Percentiles rank a stretch among this genome's conserved stretches.
These are phyloP conservation scores for Perdix hodgsoniae DNA, from an alignment of 2,797 vertebrate species.

Conservation along the genomic window DNA sequence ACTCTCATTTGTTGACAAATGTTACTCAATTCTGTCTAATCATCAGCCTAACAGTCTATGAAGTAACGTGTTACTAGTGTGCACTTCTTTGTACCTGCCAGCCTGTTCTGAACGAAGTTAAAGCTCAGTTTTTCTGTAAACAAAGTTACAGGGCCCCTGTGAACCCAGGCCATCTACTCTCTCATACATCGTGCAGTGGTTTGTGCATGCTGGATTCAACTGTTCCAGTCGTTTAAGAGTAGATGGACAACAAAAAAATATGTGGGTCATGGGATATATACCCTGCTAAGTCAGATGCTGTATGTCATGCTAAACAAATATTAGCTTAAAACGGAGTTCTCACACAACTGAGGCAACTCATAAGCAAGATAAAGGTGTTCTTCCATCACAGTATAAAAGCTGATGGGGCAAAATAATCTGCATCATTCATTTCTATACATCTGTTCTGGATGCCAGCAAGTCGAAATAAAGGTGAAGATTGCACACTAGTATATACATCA, in stretches of 20 bases:
- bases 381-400: neutral
- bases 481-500: neutral
- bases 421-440: neutral
- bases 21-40: constrained; percentile 61
- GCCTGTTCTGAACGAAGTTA: constrained; percentile 17
- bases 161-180: neutral
- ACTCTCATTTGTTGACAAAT: constrained; percentile 50
- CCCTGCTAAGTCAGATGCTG: neutral
- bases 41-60: constrained; percentile 42
- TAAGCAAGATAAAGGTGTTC: neutral
- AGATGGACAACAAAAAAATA: neutral
- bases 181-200: neutral
- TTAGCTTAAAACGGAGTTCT: neutral
- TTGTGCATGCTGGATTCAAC: neutral
- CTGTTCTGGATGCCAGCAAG: rapidly evolving
- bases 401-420: neutral
- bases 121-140: constrained; percentile 54
- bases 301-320: neutral
- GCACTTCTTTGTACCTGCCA: neutral
- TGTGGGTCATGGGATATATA: neutral
- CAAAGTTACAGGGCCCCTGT: neutral
- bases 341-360: neutral
- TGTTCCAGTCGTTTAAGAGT: neutral
- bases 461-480: neutral
- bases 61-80: constrained; percentile 14